Evolutionary conservation across 1,140 invertebrate genomes (phyloP), one percentile per base, ranked within the genome.

Genomic region (Macrobrachium nipponense): DNA sequence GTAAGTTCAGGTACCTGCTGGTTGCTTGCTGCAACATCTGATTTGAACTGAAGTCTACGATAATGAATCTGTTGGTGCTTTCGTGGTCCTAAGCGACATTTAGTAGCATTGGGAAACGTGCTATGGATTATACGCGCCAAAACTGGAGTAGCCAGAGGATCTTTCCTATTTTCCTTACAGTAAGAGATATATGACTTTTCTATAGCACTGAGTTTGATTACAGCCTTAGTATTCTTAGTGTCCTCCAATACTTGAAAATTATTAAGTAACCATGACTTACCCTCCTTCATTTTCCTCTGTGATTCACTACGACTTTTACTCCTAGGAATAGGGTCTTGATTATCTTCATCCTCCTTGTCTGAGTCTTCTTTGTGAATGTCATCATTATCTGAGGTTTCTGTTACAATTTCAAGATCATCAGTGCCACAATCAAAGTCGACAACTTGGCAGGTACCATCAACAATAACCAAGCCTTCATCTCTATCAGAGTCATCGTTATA

Each of bases 221-320:
- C 70, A 62, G 51, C 44, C 18, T 44, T 5, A 14, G 10, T 61
- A 44, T 59, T 51, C 14, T 60, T 5, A 14, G 14, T 61, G n/a
- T 59, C 62, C 14, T 60, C 59, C 6, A 82, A 36, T 44, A 75
- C 36, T 18, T 75, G 17, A 3, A 82, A 10, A 43, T 20, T 64
- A 2, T 70, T 43, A 11, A 12, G 12, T 12, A 82, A 51, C 81
- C 81, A 82, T 5, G 44, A 43, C 44, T 82, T 82, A 0, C 44
- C 81, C n/a, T 76, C 23, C 18, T 62, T 43, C 81, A 82, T 82
- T 59, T 75, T 82, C 81, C 75, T 51, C 58, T 82, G 70, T 11
- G 58, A 36, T 17, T 82, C 72, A 18, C 43, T 82, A 36, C 44
- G 75, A 59, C 15, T 59, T 36, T 23, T 17, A 77, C 6, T 20